phyloP scores from a whole-genome alignment of 1,140 invertebrate genomes.

The Drosophila subpulchrella region DNA sequence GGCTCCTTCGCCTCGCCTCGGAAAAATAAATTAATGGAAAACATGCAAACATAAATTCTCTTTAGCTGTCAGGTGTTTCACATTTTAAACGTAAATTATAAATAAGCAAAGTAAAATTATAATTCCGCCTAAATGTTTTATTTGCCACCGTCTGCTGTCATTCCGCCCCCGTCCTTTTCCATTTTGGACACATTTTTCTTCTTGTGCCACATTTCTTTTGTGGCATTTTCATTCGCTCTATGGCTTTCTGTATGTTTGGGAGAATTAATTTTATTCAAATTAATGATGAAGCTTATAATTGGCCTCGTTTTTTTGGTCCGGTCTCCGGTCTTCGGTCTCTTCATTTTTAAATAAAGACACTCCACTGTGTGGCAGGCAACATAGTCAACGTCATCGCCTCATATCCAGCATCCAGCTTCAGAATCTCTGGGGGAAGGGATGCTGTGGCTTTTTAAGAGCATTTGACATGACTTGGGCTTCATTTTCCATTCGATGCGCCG shows the following conservation, averaged over 20 bases:
- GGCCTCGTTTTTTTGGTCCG: constrained; percentile 63
- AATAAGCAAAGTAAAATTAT: constrained; percentile 82
- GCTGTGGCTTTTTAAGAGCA: constrained; percentile 74
- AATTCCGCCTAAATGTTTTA: constrained; percentile 81
- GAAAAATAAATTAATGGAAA: constrained; percentile 83
- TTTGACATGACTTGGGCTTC: constrained; percentile 81
- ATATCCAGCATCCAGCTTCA: constrained; percentile 14
- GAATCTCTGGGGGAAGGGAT: constrained; percentile 16
- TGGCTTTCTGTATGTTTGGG: constrained; percentile 36
- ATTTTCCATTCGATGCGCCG: constrained; percentile 64
- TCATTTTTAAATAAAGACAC: constrained; percentile 57
- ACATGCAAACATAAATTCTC: constrained; percentile 83
- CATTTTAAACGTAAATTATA: constrained; percentile 83
- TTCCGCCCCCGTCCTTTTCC: constrained; percentile 15
- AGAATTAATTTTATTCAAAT: constrained; percentile 82
- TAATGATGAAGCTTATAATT: constrained; percentile 82
- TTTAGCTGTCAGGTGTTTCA: constrained; percentile 82
- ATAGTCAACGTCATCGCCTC: constrained; percentile 21
- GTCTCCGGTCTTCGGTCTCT: constrained; percentile 31
- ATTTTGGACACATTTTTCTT: constrained; percentile 35
- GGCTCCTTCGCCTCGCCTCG: constrained; percentile 20
- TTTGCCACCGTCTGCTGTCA: constrained; percentile 70
- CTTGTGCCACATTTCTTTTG: constrained; percentile 45
- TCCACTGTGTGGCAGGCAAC: constrained; percentile 44
- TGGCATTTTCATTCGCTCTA: constrained; percentile 33